Evolutionary conservation across 2,113 vertebrate genomes (phyloP).

Genomic region (Lepisosteus oculatus): DNA sequence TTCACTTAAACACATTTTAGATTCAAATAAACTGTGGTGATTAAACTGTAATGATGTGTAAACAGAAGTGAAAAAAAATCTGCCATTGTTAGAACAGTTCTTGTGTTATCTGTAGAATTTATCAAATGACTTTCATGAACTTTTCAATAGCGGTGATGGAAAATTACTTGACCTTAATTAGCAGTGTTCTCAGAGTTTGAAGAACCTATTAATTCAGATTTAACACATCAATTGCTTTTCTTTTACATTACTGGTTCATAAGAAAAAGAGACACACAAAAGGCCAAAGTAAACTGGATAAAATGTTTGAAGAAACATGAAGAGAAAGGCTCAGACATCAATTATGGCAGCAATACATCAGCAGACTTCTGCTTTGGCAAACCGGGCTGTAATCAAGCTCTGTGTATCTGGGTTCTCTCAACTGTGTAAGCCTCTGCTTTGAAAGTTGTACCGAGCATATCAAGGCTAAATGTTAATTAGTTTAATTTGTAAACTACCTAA

Average conservation of each 20-base stretch:
- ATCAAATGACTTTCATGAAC: constrained; percentile 49
- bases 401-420: constrained; percentile 13
- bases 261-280: not conserved
- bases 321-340: constrained; percentile 20
- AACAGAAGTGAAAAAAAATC: constrained; percentile 11
- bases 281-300: constrained; percentile 9
- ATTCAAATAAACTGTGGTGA: no score
- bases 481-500: constrained; percentile 33
- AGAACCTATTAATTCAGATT: constrained; percentile 62
- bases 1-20: no score
- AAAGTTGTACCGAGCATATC: constrained; percentile 33
- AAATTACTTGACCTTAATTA: constrained; percentile 66
- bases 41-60: no score
- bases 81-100: constrained; percentile 17
- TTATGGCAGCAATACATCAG: constrained; percentile 19
- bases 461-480: constrained; percentile 45
- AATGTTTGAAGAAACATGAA: constrained; percentile 21
- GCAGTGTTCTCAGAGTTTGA: constrained; percentile 50
- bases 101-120: no score
- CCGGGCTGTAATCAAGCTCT: constrained; percentile 31
- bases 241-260: constrained; percentile 49
- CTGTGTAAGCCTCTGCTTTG: constrained; percentile 32
- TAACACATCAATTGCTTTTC: constrained; percentile 55
- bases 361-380: constrained; percentile 29
- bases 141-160: constrained; percentile 50